Evolutionary conservation across 1,140 invertebrate species (phyloP), one percentile per base, ranked within the genome.

Genomic region (Neoseiulus cucumeris): DNA sequence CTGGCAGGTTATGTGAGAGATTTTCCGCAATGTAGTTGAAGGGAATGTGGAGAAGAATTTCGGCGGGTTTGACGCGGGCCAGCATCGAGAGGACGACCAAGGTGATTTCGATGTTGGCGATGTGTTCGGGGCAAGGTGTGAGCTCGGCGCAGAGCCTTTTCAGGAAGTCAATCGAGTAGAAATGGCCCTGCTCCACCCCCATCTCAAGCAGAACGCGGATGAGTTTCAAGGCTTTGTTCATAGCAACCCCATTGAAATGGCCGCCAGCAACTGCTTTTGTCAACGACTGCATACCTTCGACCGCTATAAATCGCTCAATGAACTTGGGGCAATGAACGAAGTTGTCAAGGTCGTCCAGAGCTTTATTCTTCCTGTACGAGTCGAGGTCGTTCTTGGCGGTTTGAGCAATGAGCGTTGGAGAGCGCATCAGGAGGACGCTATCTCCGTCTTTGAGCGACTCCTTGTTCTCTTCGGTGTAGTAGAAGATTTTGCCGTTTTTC

Each of bases 291-390:
- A 59, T 59, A 33, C 51, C 51, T 33, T 59, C 51, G 22, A 59
- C 51, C 2, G 51, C 51, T 25, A 59, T 25, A 59, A 59, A 59
- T 17, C 51, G 51, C 22, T 59, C 51, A 25, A 33, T 33, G 22
- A 59, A 59, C 22, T 59, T 59, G 14, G 51, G 51, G 33, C 51
- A 59, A 33, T 59, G 51, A 33, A 59, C 33, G 33, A 59, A 33
- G 14, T 17, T 29, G 25, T 59, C 22, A 25, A 59, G 51, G 12
- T 33, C 33, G 14, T 59, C 51, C 51, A 59, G 22, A 25, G 51
- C 51, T 20, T 59, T 59, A 17, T 17, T 25, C 33, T 59, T 59
- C 6, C 33, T 25, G 22, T 29, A 59, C 51, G 51, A 59, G 17
- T 59, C 51, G 1, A 59, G 51, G 22, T 59, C 51, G 1, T 59